These are phyloP conservation scores for Limenitis camilla DNA, from an alignment of 2,888 invertebrate species.

Conservation along the genomic window DNA sequence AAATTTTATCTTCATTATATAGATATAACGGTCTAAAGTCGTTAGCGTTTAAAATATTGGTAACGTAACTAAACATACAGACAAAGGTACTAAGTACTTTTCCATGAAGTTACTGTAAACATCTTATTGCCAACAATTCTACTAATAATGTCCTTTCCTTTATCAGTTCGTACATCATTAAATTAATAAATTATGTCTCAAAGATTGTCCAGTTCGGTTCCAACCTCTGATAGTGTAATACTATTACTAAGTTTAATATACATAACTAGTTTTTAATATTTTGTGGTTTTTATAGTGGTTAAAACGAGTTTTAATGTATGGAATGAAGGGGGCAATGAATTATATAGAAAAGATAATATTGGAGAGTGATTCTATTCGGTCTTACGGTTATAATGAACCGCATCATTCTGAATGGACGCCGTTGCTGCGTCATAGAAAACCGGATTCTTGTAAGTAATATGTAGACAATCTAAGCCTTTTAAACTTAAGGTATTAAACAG, in stretches of 20 bases:
- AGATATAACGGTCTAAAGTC: conserved; percentile 4
- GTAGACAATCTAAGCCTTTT: too few species aligned
- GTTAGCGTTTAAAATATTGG: conserved; percentile 9
- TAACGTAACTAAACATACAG: conserved; percentile 14
- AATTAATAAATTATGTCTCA: conserved; percentile 19
- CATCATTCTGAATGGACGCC: conserved; percentile 48
- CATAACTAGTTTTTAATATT: not conserved
- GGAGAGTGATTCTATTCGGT: conserved; percentile 10
- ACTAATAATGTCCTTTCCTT: conserved; percentile 17
- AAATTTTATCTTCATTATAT: too few species aligned
- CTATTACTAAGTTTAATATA: conserved; percentile 2
- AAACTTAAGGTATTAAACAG: too few species aligned
- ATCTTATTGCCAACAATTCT: conserved; percentile 13
- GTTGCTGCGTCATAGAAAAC: too few species aligned
- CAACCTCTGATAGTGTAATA: conserved; percentile 14
- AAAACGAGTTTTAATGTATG: not conserved
- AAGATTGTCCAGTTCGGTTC: conserved; percentile 21
- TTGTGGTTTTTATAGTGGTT: not conserved
- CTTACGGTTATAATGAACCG: conserved; percentile 3
- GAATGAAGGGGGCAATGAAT: conserved; percentile 11
- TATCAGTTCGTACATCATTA: conserved; percentile 25
- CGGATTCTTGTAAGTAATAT: too few species aligned
- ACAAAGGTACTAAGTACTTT: conserved; percentile 29
- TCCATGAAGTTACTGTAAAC: conserved; percentile 24
- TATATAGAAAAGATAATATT: conserved; percentile 18